Percentiles rank a stretch among this genome's conserved stretches.
phyloP scores from a whole-genome alignment of 1,140 invertebrate species.

The Ceratosolen fusciceps region DNA sequence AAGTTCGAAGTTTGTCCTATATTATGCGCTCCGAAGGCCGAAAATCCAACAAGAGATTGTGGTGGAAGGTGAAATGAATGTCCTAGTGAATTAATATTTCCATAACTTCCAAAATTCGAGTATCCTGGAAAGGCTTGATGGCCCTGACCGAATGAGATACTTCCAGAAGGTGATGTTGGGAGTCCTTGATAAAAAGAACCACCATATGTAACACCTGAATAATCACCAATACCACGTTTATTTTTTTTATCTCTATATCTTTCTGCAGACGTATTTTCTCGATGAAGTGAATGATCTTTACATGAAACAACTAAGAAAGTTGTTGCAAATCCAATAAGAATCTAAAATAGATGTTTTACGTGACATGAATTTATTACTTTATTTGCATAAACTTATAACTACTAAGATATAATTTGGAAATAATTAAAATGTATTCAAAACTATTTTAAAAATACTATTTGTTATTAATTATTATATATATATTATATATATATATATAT shows the following conservation, averaged over 20 bases:
- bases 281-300: constrained; percentile 47
- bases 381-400: constrained; percentile 4
- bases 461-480: too few species aligned
- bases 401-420: background rate
- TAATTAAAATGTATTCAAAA: too few species aligned
- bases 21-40: constrained; percentile 1
- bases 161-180: constrained; percentile 2
- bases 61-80: constrained; percentile 31
- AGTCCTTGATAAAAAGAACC: constrained; percentile 49
- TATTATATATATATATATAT: too few species aligned
- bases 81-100: constrained; percentile 32
- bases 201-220: constrained; percentile 53
- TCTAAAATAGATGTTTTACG: constrained; percentile 52
- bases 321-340: constrained; percentile 55
- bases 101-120: constrained; percentile 13
- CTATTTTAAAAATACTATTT: too few species aligned
- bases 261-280: constrained; percentile 4
- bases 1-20: constrained; percentile 36
- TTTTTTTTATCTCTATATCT: constrained; percentile 54
- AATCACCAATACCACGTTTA: constrained; percentile 64
- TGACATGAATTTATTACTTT: constrained; percentile 7
- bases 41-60: constrained; percentile 25
- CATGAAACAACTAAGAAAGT: constrained; percentile 52
- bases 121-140: constrained; percentile 53
- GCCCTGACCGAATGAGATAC: background rate